Percentiles rank a stretch among this genome's conserved stretches.
Evolutionary conservation across 30 jellyfish, hydroid and myxozoan genomes (phyloP).

Genomic region (Aurelia aurita complex sp. Pacific): DNA sequence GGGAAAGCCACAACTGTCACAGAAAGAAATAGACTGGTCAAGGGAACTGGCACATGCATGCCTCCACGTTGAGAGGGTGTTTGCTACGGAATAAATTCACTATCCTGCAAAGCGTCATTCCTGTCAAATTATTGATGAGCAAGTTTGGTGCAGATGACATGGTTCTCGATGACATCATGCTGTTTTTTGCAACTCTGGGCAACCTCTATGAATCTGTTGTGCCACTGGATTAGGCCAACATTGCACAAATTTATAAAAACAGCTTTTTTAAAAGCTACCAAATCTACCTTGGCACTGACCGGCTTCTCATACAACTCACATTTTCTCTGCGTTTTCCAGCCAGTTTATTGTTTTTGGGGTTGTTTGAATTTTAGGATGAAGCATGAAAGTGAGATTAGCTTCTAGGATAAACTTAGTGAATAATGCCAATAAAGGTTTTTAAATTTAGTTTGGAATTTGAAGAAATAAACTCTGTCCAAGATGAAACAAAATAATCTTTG

Average conservation of each 20-base stretch:
- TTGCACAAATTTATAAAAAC: not conserved
- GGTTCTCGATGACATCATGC: not conserved
- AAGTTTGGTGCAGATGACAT: constrained; percentile 14
- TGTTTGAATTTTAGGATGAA: too few relatives aligned
- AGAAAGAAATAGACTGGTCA: constrained; percentile 28
- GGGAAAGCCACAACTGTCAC: constrained; percentile 43
- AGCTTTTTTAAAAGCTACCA: constrained; percentile 9
- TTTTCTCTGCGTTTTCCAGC: too few relatives aligned
- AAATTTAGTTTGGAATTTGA: too few relatives aligned
- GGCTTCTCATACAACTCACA: too few relatives aligned
- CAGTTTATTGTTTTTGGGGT: too few relatives aligned
- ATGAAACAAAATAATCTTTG: too few relatives aligned
- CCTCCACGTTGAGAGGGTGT: constrained; percentile 43
- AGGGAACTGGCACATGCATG: constrained; percentile 40
- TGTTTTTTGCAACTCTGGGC: constrained; percentile 7
- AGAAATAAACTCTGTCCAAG: too few relatives aligned
- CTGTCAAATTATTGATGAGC: constrained; percentile 12
- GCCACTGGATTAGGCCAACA: constrained; percentile 33
- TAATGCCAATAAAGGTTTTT: too few relatives aligned
- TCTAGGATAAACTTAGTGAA: too few relatives aligned
- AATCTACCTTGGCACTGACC: not conserved
- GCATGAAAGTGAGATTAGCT: too few relatives aligned
- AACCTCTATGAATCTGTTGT: constrained; percentile 30
- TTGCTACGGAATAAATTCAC: constrained; percentile 49
- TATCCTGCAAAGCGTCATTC: constrained; percentile 33